Base-by-base conservation (phyloP, 2,888 invertebrate species). In the Panopea generosa region DNA sequence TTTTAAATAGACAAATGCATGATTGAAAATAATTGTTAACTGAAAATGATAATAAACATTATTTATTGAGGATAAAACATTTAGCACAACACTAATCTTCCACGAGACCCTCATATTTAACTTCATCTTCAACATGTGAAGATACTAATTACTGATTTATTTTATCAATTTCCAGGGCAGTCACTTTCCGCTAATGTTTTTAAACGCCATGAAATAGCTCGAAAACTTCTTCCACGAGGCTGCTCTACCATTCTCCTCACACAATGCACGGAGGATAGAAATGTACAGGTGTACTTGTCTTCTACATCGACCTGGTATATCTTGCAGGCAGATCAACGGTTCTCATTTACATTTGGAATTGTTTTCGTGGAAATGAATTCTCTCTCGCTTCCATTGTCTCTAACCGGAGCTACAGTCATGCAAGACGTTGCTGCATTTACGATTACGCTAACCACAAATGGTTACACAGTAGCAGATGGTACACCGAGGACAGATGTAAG, bases 301-400 rank as follows among this genome's bases (percentile, higher is more conserved):
- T 73, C 73, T 0, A 73, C 73, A 11, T 61, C 73, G 11, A 22
- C 47, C 7, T 73, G 73, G 73, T 73, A 62, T 22, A 53, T 29
- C 20, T 50, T 73, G 11, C 47, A 56, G 7, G n/a, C 67, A 27
- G 55, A 73, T 26, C 26, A 16, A 22, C 50, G 29, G 14, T 20
- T 67, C 9, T 38, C 45, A 6, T 74, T 45, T 20, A 59, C 73
- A 9, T 57, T 62, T 45, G 73, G 73, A 1, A 61, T 73, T 33
- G 57, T 61, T 16, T 73, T 73, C 50, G 73, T 62, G 1, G 73
- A 73, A 29, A 20, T 73, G 6, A 67, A 67, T 40, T 27, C 67
- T 14, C 43, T 73, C 6, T 47, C 67, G 38, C 40, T 73, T 14
- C 73, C 73, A 4, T 27, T 73, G 20, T 67, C 73, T 2, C 18